These are phyloP conservation scores for Hoplodrina blanda DNA, from an alignment of 2,888 invertebrate species.

Conservation along the genomic window DNA sequence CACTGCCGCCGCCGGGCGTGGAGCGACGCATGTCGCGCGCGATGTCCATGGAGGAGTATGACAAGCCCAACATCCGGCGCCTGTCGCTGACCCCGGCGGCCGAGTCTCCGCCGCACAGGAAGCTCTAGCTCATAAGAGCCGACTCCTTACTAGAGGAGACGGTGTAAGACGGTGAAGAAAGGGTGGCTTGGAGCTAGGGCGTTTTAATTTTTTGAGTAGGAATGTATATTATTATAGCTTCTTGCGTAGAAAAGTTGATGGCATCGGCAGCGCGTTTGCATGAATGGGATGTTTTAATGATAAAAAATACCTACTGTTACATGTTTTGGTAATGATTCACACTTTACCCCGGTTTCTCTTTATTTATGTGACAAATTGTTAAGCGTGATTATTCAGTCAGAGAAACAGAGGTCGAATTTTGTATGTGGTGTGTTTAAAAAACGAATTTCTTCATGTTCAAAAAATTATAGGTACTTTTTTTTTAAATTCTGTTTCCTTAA, in stretches of 20 bases:
- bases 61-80: slow-evolving; percentile 94
- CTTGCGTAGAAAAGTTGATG: not conserved
- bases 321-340: not conserved
- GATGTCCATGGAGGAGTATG: slow-evolving; percentile 96
- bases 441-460: too few relatives aligned
- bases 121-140: slow-evolving; percentile 74
- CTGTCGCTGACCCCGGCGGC: slow-evolving; percentile 91
- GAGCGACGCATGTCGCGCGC: slow-evolving; percentile 93
- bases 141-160: slow-evolving; percentile 73
- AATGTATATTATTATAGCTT: not conserved
- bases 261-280: not conserved
- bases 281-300: too few relatives aligned
- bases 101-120: slow-evolving; percentile 82
- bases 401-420: not conserved
- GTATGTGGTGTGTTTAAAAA: too few relatives aligned
- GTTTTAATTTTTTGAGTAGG: slow-evolving; percentile 23
- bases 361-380: too few relatives aligned
- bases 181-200: slow-evolving; percentile 6
- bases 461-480: too few relatives aligned
- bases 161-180: slow-evolving; percentile 47
- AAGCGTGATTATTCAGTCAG: not conserved
- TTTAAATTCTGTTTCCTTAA: too few relatives aligned
- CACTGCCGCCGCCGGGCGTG: slow-evolving; percentile 95
- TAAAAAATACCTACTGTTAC: too few relatives aligned
- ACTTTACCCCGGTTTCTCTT: not conserved